phyloP scores from a whole-genome alignment of 2,113 vertebrate genomes.

The Nipponia nippon region DNA sequence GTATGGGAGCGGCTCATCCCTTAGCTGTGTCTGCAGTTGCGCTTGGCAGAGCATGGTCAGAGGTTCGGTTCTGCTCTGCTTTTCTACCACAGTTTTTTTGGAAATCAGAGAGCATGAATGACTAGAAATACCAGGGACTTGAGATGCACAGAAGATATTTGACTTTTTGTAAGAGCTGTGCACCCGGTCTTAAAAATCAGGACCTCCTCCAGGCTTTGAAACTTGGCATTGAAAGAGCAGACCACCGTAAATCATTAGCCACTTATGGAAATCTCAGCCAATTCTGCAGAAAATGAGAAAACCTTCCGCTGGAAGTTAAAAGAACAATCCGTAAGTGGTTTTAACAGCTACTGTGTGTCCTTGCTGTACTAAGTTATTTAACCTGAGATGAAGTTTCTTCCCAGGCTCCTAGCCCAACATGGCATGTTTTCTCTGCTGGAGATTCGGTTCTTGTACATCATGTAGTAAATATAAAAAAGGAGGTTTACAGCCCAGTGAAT shows the following conservation, averaged over 20 bases:
- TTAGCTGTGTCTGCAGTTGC: not conserved
- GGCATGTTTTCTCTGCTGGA: conserved; percentile 61
- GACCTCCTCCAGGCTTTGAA: not conserved
- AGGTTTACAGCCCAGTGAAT: conserved; percentile 62
- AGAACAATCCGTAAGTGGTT: conserved; percentile 35
- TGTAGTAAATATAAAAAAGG: conserved; percentile 65
- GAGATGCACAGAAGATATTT: not conserved
- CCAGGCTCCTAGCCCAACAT: conserved; percentile 41
- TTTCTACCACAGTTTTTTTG: not conserved
- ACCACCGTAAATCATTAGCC: not conserved
- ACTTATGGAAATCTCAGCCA: not conserved
- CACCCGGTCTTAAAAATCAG: not conserved
- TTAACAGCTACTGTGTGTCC: conserved; percentile 15
- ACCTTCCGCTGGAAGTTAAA: not conserved
- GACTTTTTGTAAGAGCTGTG: not conserved
- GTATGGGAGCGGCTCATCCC: not conserved
- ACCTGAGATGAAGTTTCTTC: conserved; percentile 53
- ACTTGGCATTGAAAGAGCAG: not conserved
- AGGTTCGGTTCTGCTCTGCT: not conserved
- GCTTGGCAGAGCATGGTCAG: not conserved
- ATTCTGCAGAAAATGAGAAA: conserved; percentile 15
- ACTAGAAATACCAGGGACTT: not conserved
- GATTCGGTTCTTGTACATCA: conserved; percentile 58
- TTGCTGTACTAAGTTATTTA: conserved; percentile 16
- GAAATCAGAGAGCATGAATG: not conserved